Evolutionary conservation across 2,888 invertebrate species (phyloP), one percentile per base, ranked within the genome.

Genomic region (Tolmerus cingulatus): DNA sequence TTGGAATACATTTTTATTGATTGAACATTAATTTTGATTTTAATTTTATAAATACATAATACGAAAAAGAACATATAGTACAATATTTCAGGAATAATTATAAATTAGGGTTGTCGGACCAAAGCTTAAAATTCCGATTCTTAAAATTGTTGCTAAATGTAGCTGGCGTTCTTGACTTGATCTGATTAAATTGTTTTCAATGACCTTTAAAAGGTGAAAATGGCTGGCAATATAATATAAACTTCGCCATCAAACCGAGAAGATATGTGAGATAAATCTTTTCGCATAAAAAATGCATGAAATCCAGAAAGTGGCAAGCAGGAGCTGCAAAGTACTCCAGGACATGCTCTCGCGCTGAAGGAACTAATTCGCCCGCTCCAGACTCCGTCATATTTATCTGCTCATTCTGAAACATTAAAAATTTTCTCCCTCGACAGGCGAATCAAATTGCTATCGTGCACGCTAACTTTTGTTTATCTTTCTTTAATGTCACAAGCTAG

Each of bases 401-500:
- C 27, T 66, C 27, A 23, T 66, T 66, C 23, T 66, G 66, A 66
- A 66, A 66, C 66, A 19, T 66, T 66, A 66, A 66, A 66, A 19
- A 66, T 66, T 27, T 66, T 66, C 66, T 66, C 66, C 23, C 27
- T 23, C 66, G 23, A 66, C 66, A 66, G 66, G 19, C 27, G 66
- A 76, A 76, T 86, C 78, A 81, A 87, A 87, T 76, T 23, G 81
- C 23, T 74, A 37, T 81, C 81, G 51, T 51, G 81, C 81, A 34
- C 46, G 27, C 12, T 14, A 81, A 81, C 40, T 81, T 81, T 37
- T 81, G 81, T 81, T 81, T 81, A 81, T 81, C 51, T 81, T 55
- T 55, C 81, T 51, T 81, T 81, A 81, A 81, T 81, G 81, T 55
- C 81, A 51, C 81, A 81, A 81, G 81, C 81, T 51, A 12, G 16